Evolutionary conservation across 2,113 vertebrate species (phyloP).

Genomic region (Nannospalax galili): DNA sequence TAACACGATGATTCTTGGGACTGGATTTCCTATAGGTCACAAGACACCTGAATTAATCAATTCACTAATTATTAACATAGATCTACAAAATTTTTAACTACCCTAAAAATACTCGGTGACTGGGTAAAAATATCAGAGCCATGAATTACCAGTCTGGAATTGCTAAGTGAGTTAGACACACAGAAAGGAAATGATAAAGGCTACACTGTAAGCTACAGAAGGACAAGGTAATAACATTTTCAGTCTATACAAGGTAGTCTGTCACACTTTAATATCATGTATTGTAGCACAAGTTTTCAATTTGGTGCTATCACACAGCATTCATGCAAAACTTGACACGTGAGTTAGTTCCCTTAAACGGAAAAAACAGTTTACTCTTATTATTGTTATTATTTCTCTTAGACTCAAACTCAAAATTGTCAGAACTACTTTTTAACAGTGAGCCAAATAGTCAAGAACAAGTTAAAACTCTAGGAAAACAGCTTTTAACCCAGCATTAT

Average conservation of each 20-base stretch:
- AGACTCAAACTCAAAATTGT: neutral
- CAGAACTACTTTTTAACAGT: constrained; percentile 16
- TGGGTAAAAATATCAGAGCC: neutral
- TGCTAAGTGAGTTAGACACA: constrained; percentile 24
- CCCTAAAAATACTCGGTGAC: neutral
- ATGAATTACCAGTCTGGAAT: constrained; percentile 6
- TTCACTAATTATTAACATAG: neutral
- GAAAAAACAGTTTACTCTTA: constrained; percentile 16
- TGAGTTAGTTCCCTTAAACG: neutral
- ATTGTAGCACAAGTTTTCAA: neutral
- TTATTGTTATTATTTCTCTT: no score
- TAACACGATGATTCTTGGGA: neutral
- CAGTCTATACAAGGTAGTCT: neutral
- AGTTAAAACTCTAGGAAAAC: neutral
- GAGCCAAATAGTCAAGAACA: neutral
- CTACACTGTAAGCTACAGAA: constrained; percentile 32
- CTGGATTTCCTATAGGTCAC: constrained; percentile 41
- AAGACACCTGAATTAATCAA: constrained; percentile 34
- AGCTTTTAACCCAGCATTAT: neutral
- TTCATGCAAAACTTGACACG: neutral
- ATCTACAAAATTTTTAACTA: constrained; percentile 49
- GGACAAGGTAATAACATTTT: constrained; percentile 21
- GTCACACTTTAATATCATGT: neutral
- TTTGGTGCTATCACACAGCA: neutral
- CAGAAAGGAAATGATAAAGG: constrained; percentile 37